These are phyloP conservation scores for Colaptes auratus DNA, from an alignment of 2,113 vertebrate genomes.

Conservation along the genomic window DNA sequence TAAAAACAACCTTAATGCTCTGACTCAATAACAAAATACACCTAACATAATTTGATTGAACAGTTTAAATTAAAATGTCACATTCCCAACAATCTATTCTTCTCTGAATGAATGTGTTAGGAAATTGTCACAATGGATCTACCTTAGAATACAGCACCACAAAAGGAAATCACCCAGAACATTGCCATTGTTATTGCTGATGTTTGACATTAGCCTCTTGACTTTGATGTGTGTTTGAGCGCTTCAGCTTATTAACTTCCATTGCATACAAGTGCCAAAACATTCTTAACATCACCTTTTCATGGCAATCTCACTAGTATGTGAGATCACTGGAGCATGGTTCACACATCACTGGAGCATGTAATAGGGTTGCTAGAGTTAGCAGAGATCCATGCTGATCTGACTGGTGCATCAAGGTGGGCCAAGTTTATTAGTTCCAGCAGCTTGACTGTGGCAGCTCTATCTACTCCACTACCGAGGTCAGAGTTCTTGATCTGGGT, in stretches of 20 bases:
- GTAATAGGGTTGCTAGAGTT: neutral
- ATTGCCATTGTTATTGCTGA: neutral
- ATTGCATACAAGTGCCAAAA: neutral
- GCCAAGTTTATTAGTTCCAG: neutral
- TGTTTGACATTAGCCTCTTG: constrained; percentile 6
- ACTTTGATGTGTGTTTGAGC: constrained; percentile 35
- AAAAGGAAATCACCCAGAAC: neutral
- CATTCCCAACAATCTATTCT: neutral
- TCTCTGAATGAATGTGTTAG: neutral
- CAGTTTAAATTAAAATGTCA: neutral
- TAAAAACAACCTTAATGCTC: neutral
- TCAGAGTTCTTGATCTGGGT: neutral
- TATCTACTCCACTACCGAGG: neutral
- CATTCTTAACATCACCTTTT: neutral
- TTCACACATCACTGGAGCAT: neutral
- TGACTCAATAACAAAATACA: neutral
- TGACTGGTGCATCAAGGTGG: neutral
- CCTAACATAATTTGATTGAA: neutral
- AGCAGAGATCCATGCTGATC: neutral
- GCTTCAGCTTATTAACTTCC: constrained; percentile 5
- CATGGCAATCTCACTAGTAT: neutral
- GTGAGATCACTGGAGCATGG: neutral
- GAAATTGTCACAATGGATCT: constrained; percentile 25
- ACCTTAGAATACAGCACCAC: neutral
- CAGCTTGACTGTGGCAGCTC: neutral